These are phyloP conservation scores for Erinaceus europaeus DNA, from an alignment of 2,113 vertebrate species.

Conservation along the genomic window DNA sequence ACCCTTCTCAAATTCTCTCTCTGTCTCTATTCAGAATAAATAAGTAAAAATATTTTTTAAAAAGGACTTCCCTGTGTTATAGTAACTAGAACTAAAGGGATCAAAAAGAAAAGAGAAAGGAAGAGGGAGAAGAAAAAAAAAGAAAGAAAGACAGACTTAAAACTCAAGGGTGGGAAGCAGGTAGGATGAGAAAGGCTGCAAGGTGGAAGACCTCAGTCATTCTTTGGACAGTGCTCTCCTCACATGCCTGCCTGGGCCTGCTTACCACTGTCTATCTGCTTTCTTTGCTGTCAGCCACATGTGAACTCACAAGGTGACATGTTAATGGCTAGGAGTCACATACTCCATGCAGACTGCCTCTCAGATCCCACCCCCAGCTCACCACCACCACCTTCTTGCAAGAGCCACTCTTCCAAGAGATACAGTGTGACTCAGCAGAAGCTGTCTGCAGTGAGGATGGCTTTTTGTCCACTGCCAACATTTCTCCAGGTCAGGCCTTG, in stretches of 20 bases:
- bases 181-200: neutral
- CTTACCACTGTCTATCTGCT: neutral
- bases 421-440: neutral
- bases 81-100: no score
- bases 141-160: no score
- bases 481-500: neutral
- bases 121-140: no score
- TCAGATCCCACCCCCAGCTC: no score
- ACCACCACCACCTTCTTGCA: no score
- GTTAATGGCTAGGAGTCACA: neutral
- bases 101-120: no score
- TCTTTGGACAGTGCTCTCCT: neutral
- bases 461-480: rapidly evolving
- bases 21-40: no score
- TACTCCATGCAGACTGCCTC: neutral
- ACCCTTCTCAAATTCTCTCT: no score
- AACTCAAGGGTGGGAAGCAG: neutral
- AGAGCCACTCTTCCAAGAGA: neutral
- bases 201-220: neutral
- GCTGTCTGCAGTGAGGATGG: neutral
- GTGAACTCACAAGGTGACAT: neutral
- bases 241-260: neutral
- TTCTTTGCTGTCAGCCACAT: neutral
- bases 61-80: no score
- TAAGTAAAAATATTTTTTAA: no score